These are phyloP conservation scores for Diprion similis DNA, from an alignment of 1,140 invertebrate species.

Conservation along the genomic window DNA sequence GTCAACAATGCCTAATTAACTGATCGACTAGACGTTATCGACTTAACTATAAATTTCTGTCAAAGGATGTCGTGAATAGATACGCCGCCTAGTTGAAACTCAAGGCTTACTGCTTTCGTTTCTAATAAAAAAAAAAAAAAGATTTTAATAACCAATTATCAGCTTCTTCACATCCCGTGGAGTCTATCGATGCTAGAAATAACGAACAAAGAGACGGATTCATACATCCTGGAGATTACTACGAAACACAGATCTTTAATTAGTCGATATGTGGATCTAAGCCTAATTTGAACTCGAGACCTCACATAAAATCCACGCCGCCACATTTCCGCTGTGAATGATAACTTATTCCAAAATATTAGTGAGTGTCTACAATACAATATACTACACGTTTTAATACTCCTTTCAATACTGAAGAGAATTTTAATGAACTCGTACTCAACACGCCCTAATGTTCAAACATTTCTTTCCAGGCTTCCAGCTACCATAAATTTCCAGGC, in stretches of 20 bases:
- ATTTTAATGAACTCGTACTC: too few species aligned
- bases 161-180: not conserved
- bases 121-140: not conserved
- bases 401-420: too few species aligned
- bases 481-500: too few species aligned
- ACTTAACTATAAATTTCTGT: not conserved
- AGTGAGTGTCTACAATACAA: too few species aligned
- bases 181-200: not conserved
- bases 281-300: not conserved
- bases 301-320: too few species aligned
- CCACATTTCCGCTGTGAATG: too few species aligned
- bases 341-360: too few species aligned
- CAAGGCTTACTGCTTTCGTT: not conserved
- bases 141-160: not conserved
- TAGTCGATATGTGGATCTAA: not conserved
- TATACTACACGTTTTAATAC: too few species aligned
- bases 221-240: not conserved
- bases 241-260: not conserved
- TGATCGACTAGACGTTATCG: too few species aligned
- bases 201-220: not conserved
- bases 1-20: conserved; percentile 3
- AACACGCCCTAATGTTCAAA: too few species aligned
- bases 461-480: too few species aligned
- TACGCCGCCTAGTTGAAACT: not conserved
- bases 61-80: too few species aligned